Evolutionary conservation across 37 sponge, comb jelly and placozoan species (phyloP), one percentile per base, ranked within the genome.

Genomic region (Cladorhizidae sp.): DNA sequence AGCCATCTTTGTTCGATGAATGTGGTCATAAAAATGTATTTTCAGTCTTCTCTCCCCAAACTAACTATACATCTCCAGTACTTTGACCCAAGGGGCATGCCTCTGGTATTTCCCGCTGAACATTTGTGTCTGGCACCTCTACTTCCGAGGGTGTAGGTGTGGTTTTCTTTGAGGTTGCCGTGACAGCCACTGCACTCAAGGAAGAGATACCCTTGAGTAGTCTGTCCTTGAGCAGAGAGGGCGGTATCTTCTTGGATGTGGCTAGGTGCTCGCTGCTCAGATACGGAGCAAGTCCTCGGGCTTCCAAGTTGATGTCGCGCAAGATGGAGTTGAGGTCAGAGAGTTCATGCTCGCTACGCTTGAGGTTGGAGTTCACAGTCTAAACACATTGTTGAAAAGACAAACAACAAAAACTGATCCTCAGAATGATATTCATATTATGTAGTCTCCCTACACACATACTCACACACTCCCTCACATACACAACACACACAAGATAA

Each of bases 281-380:
- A 45, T 55, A 80, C 23, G 83, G 88, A 23, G 88, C 88, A 51
- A 82, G 45, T 32, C 54, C 38, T 6, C 65, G 26, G 1, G 74
- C 54, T 22, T 76, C 75, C 37, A 29, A 42, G 36, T n/a, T 71
- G 29, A 82, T 73, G 20, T 76, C 35, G 17, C 63, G 39, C 18
- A 88, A 25, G 50, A 40, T 64, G 20, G 55, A 33, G 36, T 91
- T 87, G 56, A 87, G 41, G 45, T 78, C 52, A 18, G 57, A 67
- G 2, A 91, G 58, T 31, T 91, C 84, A 1, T 75, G 50, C 18
- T 83, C 87, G 64, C 77, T 83, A 5, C 63, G 76, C 67, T 91
- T 86, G 18, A 91, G 75, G 22, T 78, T 70, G 29, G 87, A 73
- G 38, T 86, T 86, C 29, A 87, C 84, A 67, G 86, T 91, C 92